Percentiles rank a stretch among this genome's conserved stretches.
Conservation (phyloP, 2,797 vertebrate species). For the Triplophysa yarkandensis region DNA sequence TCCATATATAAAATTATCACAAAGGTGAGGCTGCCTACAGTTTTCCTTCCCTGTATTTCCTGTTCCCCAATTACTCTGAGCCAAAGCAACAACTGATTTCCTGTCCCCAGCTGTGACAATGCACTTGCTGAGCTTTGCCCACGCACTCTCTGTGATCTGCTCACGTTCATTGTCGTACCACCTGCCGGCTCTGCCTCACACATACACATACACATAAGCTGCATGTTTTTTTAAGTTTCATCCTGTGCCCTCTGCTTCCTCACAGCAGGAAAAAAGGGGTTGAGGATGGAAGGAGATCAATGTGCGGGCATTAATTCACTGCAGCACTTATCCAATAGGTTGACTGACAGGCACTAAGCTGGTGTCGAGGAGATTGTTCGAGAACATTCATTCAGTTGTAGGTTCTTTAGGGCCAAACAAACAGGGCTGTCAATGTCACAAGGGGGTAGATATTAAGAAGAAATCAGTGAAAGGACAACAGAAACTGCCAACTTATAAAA, state of each 20-base stretch:
- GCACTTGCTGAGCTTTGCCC: background rate
- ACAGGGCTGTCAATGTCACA: slow-evolving; percentile 24
- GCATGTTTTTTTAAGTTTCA: background rate
- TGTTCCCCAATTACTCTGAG: slow-evolving; percentile 15
- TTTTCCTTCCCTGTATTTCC: background rate
- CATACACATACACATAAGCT: background rate
- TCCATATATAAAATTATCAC: too few relatives aligned
- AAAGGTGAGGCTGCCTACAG: background rate
- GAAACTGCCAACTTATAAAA: too few relatives aligned
- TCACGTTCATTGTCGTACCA: background rate
- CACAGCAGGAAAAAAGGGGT: background rate
- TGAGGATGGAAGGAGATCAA: slow-evolving; percentile 39
- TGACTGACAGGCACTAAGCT: slow-evolving; percentile 49
- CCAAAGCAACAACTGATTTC: slow-evolving; percentile 28
- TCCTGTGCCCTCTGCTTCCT: slow-evolving; percentile 22
- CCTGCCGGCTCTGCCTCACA: background rate
- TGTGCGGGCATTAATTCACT: slow-evolving; percentile 50
- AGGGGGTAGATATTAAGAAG: background rate
- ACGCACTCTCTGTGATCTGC: background rate
- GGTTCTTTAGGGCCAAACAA: slow-evolving; percentile 24
- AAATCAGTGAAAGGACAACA: background rate
- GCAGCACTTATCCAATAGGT: slow-evolving; percentile 46
- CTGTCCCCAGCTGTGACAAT: slow-evolving; percentile 32
- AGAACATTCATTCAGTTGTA: slow-evolving; percentile 36
- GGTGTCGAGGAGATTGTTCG: slow-evolving; percentile 42